These are phyloP conservation scores for Cephalopterus ornatus DNA, from an alignment of 2,113 vertebrate genomes.

Conservation along the genomic window DNA sequence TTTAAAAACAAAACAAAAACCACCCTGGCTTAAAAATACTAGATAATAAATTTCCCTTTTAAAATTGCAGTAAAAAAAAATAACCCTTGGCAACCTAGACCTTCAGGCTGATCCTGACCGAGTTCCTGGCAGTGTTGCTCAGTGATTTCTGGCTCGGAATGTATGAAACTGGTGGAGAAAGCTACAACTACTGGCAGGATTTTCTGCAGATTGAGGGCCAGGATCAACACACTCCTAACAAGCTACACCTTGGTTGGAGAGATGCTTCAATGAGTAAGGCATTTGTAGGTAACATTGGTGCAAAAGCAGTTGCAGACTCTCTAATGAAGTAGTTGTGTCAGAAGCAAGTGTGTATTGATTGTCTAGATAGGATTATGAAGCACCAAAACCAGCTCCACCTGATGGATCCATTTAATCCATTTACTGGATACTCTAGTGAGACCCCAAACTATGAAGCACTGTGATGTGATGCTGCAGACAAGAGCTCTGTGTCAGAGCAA, in stretches of 20 bases:
- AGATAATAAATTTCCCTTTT: neutral
- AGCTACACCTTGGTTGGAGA: neutral
- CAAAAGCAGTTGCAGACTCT: neutral
- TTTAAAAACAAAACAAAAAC: neutral
- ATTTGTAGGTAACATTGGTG: neutral
- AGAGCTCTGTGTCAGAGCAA: neutral
- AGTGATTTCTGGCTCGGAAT: slow-evolving; percentile 6
- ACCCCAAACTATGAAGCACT: neutral
- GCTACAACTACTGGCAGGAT: neutral
- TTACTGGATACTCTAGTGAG: neutral
- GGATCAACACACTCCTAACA: neutral
- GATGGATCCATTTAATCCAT: neutral
- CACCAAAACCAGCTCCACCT: neutral
- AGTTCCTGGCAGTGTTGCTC: neutral
- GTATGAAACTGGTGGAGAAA: neutral
- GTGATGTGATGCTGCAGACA: neutral
- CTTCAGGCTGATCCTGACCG: neutral
- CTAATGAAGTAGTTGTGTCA: neutral
- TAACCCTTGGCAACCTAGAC: neutral
- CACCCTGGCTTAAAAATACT: neutral
- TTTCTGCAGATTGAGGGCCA: neutral
- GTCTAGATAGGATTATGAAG: neutral
- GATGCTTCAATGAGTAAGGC: neutral
- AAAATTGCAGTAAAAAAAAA: neutral
- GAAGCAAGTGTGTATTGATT: neutral